Percentiles rank a stretch among this genome's conserved stretches.
Conservation (phyloP, 1,140 invertebrate genomes). For the Anastrepha obliqua region DNA sequence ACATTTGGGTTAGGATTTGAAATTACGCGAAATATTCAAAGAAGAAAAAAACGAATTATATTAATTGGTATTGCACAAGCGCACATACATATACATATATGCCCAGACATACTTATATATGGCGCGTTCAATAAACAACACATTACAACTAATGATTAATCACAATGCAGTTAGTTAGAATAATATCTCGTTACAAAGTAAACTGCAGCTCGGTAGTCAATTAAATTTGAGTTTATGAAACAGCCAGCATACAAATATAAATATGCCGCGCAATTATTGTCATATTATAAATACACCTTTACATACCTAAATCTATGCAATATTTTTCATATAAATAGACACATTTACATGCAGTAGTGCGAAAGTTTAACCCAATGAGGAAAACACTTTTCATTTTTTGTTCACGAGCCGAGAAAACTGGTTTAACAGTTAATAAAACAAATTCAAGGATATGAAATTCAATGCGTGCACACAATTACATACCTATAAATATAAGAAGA, state of each 20-base stretch:
- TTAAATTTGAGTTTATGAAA: conserved; percentile 33
- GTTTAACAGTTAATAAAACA: too few relatives aligned
- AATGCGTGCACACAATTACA: too few relatives aligned
- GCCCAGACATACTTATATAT: not conserved
- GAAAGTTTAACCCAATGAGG: not conserved
- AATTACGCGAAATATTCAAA: not conserved
- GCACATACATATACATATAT: not conserved
- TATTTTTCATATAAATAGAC: not conserved
- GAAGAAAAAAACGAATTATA: not conserved
- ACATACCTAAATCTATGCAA: too few relatives aligned
- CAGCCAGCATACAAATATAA: not conserved
- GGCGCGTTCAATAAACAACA: not conserved
- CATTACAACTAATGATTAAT: conserved; percentile 29
- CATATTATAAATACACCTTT: not conserved
- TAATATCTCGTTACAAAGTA: not conserved
- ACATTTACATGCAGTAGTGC: not conserved
- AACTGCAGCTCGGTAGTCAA: not conserved
- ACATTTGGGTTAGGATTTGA: not conserved
- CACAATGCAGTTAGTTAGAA: not conserved
- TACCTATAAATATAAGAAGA: too few relatives aligned
- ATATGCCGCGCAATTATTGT: not conserved
- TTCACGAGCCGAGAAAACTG: not conserved
- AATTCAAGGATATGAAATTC: too few relatives aligned
- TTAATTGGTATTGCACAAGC: not conserved
- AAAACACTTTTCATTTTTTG: not conserved